Evolutionary conservation across 2,113 vertebrate genomes (phyloP), one percentile per base, ranked within the genome.

Genomic region (Menura novaehollandiae): DNA sequence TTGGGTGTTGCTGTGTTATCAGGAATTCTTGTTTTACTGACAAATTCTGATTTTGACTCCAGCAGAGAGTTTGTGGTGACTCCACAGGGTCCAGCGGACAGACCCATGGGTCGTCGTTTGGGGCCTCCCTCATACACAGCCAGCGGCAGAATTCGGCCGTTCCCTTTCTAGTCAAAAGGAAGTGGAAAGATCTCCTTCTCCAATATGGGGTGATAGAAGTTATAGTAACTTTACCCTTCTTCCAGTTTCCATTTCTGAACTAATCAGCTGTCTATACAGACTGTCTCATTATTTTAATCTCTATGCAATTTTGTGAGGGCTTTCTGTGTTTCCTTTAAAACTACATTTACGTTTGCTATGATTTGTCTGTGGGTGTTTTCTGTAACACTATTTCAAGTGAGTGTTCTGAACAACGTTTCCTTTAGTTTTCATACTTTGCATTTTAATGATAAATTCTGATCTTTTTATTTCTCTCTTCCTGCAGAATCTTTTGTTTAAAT

Each of bases 61-160:
- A 71, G 51, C 8, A 2, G n/a, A 53, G 68, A 71, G 46, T 22
- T 72, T 71, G 75, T 30, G 47, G 59, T 8, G 39, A 37, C 69
- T 51, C 27, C 43, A 4, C 8, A 18, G 81, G 39, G 56, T 71
- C 18, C n/a, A 26, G 44, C 2, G 15, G 63, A n/a, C n/a, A 28
- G 26, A 7, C 32, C 32, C 28, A 13, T 0, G 4, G 20, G 66
- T 55, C 1, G 1, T n/a, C 20, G 39, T 52, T 89, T 27, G 27
- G 22, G 16, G 32, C 24, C 53, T 69, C 59, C 49, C 59, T 52
- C 3, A 0, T 13, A 11, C 0, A 4, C 3, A 22, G 13, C 13
- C 1, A 0, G 27, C 24, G 26, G 15, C 55, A 63, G 60, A 67
- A 71, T 46, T 21, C 0, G 2, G 49, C 39, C 20, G 2, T 81